Percentiles rank a stretch among this genome's conserved stretches.
Conservation (phyloP, 1,140 invertebrate genomes). For the Aplysia californica region DNA sequence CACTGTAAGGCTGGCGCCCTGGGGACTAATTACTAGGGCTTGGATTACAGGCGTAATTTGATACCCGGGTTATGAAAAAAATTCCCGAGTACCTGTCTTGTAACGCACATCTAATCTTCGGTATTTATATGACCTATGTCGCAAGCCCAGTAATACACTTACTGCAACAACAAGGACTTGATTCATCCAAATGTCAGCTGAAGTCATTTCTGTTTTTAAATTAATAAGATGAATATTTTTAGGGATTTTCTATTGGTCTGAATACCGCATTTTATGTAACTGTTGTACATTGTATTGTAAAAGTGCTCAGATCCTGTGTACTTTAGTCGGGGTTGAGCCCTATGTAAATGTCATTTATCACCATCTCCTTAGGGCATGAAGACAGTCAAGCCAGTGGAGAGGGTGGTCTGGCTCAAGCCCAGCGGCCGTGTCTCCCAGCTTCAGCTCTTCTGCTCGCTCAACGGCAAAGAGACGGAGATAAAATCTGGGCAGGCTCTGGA, state of each 20-base stretch:
- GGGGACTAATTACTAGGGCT: not conserved
- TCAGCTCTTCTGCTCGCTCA: slow-evolving; percentile 40
- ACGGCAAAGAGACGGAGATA: slow-evolving; percentile 39
- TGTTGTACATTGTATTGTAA: no score
- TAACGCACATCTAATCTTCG: no score
- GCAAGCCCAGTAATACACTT: no score
- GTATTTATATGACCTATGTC: no score
- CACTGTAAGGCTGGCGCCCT: not conserved
- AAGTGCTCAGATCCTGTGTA: no score
- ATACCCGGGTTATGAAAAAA: no score
- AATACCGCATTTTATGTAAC: not conserved
- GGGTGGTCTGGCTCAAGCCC: slow-evolving; percentile 52
- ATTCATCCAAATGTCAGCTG: not conserved
- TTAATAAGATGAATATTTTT: not conserved
- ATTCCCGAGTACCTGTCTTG: no score
- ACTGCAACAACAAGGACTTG: no score
- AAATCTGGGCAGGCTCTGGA: slow-evolving; percentile 39
- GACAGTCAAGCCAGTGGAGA: slow-evolving; percentile 50
- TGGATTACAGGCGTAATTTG: not conserved
- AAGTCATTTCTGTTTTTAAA: not conserved
- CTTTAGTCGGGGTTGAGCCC: no score
- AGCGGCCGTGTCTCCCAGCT: slow-evolving; percentile 54
- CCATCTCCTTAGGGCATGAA: slow-evolving; percentile 46
- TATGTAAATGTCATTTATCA: slow-evolving; percentile 12
- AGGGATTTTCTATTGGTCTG: not conserved